Base-by-base conservation (phyloP, 2,888 invertebrate genomes). In the Hipparchia sbordonii region DNA sequence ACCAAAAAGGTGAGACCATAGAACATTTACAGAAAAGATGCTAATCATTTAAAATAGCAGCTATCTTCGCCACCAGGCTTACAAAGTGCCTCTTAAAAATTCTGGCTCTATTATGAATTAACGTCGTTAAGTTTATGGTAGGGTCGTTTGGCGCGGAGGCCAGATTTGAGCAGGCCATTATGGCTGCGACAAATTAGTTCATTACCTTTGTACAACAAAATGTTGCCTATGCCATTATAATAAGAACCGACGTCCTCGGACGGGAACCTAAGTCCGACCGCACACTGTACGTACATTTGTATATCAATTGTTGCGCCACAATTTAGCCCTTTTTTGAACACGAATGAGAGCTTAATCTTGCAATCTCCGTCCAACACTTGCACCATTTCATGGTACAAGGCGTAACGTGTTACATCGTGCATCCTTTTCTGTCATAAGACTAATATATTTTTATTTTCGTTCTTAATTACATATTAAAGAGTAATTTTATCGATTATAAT, bases 141-240 rank as follows among this genome's bases (percentile, higher is more conserved):
- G 78, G 75, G 76, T 80, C 80, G 82, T 84, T 86, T 83, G 78
- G 79, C 80, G 78, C 72, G 77, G 77, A 77, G 78, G 75, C 78
- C 83, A 83, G 83, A 84, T 85, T 85, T 83, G 82, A 83, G 79
- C 77, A 78, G 80, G 76, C 80, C 83, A 84, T 85, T 86, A 84
- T 73, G 76, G 77, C 76, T 74, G 80, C 82, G 84, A 85, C 84
- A 86, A 87, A 87, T 86, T 85, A 84, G 85, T 83, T 85, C 86
- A 85, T 87, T 87, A 86, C 81, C 81, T 65, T 81, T 81, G 79
- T 80, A 80, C 82, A 81, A 81, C 79, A 79, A 81, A 84, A 80
- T 77, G 80, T 77, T 71, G 74, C 74, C 72, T 59, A 70, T 70
- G 72, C 82, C 80, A 78, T 70, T 72, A 48, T 79, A 81, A 74